Percentiles rank a stretch among this genome's conserved stretches.
Conservation (phyloP, 2,113 vertebrate species). For the Sturnira hondurensis region DNA sequence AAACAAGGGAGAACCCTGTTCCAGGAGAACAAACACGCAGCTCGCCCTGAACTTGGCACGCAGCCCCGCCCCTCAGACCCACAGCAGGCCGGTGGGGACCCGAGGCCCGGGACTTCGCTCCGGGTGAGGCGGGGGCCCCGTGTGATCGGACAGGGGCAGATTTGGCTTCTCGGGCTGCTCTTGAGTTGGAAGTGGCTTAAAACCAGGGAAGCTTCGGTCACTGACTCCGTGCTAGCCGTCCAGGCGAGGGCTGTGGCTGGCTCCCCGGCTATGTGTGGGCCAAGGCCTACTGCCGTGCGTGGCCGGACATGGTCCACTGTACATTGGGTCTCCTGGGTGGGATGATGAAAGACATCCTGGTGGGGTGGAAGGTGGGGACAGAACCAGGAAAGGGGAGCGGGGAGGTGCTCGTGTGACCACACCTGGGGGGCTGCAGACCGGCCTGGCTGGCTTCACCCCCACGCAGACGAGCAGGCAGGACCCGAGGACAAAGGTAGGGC, state of each 20-base stretch:
- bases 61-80: background rate
- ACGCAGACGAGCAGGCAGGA: background rate
- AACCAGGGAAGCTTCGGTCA: rapidly evolving
- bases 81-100: background rate
- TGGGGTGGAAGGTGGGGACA: background rate
- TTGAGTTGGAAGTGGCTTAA: background rate
- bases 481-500: background rate
- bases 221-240: background rate
- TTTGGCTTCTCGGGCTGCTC: background rate
- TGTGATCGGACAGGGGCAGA: too few species aligned
- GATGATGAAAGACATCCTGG: background rate
- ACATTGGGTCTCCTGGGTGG: too few species aligned
- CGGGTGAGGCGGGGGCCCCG: background rate
- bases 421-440: background rate
- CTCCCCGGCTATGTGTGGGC: background rate
- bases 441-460: background rate
- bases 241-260: background rate
- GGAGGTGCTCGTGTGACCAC: background rate
- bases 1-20: background rate
- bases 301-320: background rate
- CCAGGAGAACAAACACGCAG: background rate
- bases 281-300: too few species aligned
- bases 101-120: background rate
- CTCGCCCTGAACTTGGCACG: background rate
- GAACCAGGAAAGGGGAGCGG: background rate